Percentiles rank a stretch among this genome's conserved stretches.
These are phyloP conservation scores for Sipha flava DNA, from an alignment of 1,140 invertebrate genomes.

Conservation along the genomic window DNA sequence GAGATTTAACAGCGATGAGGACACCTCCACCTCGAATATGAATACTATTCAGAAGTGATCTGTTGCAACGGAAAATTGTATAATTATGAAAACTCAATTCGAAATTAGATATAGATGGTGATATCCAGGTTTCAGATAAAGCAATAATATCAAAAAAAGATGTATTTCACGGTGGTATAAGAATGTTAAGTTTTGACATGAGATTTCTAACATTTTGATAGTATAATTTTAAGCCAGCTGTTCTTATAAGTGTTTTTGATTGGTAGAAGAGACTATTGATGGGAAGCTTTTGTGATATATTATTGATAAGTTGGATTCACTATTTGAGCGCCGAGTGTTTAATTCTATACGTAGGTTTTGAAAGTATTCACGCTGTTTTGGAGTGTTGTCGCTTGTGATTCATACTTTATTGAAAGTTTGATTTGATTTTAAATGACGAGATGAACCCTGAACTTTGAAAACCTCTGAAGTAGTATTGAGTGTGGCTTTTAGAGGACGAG, in stretches of 20 bases:
- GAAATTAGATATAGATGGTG: neutral
- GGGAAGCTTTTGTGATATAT: neutral
- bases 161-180: neutral
- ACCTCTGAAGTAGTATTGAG: neutral
- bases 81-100: neutral
- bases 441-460: neutral
- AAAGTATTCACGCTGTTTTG: neutral
- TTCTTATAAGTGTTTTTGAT: neutral
- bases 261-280: neutral
- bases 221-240: neutral
- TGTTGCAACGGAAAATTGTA: neutral
- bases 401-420: neutral
- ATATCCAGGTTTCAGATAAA: neutral
- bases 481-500: neutral
- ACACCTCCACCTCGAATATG: neutral
- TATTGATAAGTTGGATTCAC: neutral
- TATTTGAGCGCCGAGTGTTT: neutral
- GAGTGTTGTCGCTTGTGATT: neutral
- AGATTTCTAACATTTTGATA: neutral
- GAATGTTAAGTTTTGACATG: neutral
- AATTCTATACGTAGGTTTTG: neutral
- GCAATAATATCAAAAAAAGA: neutral
- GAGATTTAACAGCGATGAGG: neutral
- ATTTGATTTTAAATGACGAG: neutral
- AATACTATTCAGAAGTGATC: neutral